phyloP scores from a whole-genome alignment of 2,888 invertebrate genomes.

The Cataglyphis livida region DNA sequence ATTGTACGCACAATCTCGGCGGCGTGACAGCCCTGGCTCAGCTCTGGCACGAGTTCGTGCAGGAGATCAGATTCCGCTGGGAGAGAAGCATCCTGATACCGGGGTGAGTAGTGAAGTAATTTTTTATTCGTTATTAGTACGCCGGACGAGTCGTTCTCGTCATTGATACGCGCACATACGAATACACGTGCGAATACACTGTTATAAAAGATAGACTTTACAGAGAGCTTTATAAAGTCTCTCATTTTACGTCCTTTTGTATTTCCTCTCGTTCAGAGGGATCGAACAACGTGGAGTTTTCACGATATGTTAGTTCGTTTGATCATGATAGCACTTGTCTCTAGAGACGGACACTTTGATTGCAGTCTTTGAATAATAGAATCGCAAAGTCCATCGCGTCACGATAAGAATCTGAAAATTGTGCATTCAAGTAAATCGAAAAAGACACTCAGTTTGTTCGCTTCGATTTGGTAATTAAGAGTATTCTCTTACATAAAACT shows the following conservation, averaged over 20 bases:
- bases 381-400: conserved; percentile 5
- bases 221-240: not conserved
- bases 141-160: conserved; percentile 43
- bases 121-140: conserved; percentile 61
- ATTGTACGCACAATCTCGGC: conserved; percentile 91
- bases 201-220: conserved; percentile 41
- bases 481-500: conserved; percentile 23
- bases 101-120: conserved; percentile 90
- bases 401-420: conserved; percentile 1
- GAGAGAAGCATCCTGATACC: conserved; percentile 92
- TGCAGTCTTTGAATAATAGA: conserved; percentile 34
- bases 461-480: conserved; percentile 31
- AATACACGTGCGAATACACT: conserved; percentile 33
- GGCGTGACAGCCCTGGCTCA: conserved; percentile 93
- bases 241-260: not conserved
- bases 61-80: conserved; percentile 96
- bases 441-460: conserved; percentile 3
- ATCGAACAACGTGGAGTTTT: not conserved
- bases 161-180: conserved; percentile 11
- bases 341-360: conserved; percentile 22
- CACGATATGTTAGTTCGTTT: conserved; percentile 18
- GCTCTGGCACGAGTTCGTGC: conserved; percentile 97
- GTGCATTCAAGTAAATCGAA: conserved; percentile 8
- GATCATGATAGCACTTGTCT: not conserved
- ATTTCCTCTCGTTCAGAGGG: not conserved